Base-by-base conservation (phyloP, 2,888 invertebrate species). In the Drosophila suboccidentalis region DNA sequence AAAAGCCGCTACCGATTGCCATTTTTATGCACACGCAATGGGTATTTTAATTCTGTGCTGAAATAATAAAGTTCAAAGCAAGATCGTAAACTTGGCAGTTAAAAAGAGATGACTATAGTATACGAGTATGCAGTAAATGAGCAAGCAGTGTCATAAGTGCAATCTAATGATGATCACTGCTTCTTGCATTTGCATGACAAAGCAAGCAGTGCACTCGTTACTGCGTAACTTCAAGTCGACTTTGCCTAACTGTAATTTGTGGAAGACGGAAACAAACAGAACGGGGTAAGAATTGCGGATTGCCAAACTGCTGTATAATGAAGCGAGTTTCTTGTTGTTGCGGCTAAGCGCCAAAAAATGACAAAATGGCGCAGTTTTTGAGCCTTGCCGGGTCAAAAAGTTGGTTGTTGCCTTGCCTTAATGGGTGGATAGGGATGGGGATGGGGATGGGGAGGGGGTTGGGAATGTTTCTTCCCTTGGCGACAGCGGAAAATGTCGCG, bases 271-370 rank as follows among this genome's bases (percentile, higher is more conserved):
- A 29, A 29, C 26, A 29, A 29, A 29, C 11, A 9, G 32, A 13
- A 36, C 11, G 64, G 29, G 32, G 39, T 53, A 4, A 34, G 26
- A 43, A n/a, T 47, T 19, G 26, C 43, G 10, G 46, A 22, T 39
- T 71, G 58, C 41, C 59, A 71, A 71, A 64, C 78, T 70, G 74
- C 66, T 65, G 53, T 54, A 81, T 78, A 78, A 79, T 79, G 82
- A 82, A 78, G 74, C 58, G 50, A 74, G 65, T 62, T 63, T 67
- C 58, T 65, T 78, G 62, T 36, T 69, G 69, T 49, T 67, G 77
- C 62, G 67, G 69, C 82, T 82, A 66, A 80, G 73, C 73, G 64
- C 64, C 19, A 76, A 83, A 80, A 58, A 47, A 78, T 75, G 68
- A 75, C 71, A 75, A 72, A 79, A 72, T 86, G 65, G 65, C 58